Conservation (phyloP, 1,140 invertebrate species). For the Drosophila prosaltans region DNA sequence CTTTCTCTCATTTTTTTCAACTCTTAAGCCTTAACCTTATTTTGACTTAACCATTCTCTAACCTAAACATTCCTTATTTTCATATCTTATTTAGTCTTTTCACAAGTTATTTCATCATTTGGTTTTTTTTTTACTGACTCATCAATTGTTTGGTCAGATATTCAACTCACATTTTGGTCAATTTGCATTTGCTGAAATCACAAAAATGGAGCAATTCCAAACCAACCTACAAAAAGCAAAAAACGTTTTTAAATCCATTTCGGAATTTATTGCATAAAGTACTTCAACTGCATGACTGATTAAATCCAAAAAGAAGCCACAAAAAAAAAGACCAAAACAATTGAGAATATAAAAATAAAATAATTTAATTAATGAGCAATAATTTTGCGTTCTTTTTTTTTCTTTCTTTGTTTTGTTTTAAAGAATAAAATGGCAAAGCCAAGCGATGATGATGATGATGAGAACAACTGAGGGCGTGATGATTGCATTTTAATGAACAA, state of each 20-base stretch:
- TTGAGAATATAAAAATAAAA: conserved; percentile 56
- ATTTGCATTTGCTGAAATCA: conserved; percentile 57
- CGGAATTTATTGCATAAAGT: conserved; percentile 60
- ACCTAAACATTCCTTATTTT: no score
- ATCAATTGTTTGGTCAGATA: conserved; percentile 35
- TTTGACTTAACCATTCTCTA: no score
- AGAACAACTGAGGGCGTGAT: conserved; percentile 56
- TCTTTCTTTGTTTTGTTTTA: no score
- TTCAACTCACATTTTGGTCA: conserved; percentile 52
- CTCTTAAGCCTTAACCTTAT: no score
- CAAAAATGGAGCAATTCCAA: conserved; percentile 71
- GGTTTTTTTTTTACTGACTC: conserved; percentile 22
- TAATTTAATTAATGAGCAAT: conserved; percentile 63
- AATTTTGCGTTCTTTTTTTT: conserved; percentile 31
- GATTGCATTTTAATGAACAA: conserved; percentile 79
- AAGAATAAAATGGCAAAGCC: conserved; percentile 39
- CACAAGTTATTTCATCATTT: neutral
- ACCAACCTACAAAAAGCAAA: neutral
- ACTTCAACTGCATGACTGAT: conserved; percentile 68
- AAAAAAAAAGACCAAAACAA: conserved; percentile 23
- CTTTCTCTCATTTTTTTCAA: no score
- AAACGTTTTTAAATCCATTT: conserved; percentile 11
- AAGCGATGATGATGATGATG: neutral
- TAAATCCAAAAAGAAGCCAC: conserved; percentile 53
- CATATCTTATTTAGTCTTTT: neutral